phyloP scores from a whole-genome alignment of 1,140 invertebrate genomes.

The Teleogryllus occipitalis region DNA sequence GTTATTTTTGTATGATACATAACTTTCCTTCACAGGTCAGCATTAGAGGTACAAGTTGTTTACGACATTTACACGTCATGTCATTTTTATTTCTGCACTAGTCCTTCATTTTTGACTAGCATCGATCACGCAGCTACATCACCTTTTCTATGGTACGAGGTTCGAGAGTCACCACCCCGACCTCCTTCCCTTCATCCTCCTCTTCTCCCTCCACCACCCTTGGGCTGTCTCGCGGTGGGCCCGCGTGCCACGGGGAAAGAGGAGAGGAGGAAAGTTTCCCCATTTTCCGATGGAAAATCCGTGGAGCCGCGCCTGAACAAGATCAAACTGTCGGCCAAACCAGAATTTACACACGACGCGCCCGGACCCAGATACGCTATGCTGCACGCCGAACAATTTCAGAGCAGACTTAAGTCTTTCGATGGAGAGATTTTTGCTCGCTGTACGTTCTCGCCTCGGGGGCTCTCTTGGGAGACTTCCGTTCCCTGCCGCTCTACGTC shows the following conservation, averaged over 20 bases:
- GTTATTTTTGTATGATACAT: too few species aligned
- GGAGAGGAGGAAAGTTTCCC: background rate
- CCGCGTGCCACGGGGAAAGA: background rate
- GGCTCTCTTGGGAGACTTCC: background rate
- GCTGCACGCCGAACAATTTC: background rate
- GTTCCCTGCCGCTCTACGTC: too few species aligned
- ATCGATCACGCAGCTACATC: too few species aligned
- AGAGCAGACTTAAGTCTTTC: constrained; percentile 4
- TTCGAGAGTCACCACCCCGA: background rate
- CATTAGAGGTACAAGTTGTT: too few species aligned
- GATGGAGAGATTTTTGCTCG: background rate
- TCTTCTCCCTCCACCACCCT: background rate
- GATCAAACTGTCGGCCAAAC: constrained; percentile 3
- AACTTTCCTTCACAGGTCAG: too few species aligned
- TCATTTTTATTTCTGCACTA: too few species aligned
- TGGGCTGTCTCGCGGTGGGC: background rate
- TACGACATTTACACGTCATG: too few species aligned
- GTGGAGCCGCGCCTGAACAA: background rate
- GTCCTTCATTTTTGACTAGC: too few species aligned
- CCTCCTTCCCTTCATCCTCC: background rate
- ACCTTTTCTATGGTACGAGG: too few species aligned
- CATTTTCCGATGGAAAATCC: constrained; percentile 4
- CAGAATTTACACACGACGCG: background rate
- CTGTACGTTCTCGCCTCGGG: background rate
- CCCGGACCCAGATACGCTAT: background rate